Percentiles rank a stretch among this genome's conserved stretches.
These are phyloP conservation scores for Rhynchonycteris naso DNA, from an alignment of 2,797 vertebrate genomes.

Conservation along the genomic window DNA sequence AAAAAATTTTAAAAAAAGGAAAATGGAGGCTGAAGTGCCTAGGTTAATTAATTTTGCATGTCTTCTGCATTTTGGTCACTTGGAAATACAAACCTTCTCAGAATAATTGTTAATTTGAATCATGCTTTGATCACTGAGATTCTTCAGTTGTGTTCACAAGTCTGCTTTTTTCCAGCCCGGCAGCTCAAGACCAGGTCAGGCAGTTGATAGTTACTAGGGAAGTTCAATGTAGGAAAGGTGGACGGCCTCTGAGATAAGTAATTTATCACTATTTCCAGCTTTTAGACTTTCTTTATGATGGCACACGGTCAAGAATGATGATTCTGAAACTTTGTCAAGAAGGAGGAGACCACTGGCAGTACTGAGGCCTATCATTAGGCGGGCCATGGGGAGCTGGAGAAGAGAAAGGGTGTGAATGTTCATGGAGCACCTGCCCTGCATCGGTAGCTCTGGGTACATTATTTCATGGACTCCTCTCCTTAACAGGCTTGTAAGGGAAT, in stretches of 20 bases:
- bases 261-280: not conserved
- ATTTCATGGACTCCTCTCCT: not conserved
- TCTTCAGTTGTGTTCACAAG: not conserved
- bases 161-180: not conserved
- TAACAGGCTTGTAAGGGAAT: not conserved
- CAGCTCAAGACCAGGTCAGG: not conserved
- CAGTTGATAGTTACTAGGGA: not conserved
- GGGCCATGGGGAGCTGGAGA: not conserved
- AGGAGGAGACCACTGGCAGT: not conserved
- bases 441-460: not conserved
- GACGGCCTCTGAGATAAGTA: not conserved
- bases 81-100: not conserved
- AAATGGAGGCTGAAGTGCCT: not conserved
- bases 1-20: too few relatives aligned
- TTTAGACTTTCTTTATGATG: not conserved
- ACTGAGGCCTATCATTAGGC: not conserved
- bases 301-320: conserved; percentile 19
- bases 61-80: not conserved
- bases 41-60: not conserved
- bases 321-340: not conserved
- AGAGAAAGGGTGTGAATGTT: not conserved
- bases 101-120: not conserved
- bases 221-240: not conserved
- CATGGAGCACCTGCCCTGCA: not conserved
- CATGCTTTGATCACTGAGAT: not conserved